Conservation (phyloP, 2,113 vertebrate genomes). For the Strix uralensis region DNA sequence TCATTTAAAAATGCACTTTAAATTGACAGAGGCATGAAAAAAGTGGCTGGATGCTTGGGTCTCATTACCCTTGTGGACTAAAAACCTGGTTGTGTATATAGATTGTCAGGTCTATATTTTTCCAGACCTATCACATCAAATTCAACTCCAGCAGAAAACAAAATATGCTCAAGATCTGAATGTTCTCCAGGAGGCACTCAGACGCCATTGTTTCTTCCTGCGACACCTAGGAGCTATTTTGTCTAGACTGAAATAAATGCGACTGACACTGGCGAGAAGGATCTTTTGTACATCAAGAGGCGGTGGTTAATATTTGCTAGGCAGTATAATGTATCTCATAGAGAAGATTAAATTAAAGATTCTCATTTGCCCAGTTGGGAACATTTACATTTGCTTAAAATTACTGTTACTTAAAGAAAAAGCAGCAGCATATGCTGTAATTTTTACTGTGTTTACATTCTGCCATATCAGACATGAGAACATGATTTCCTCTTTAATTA, state of each 20-base stretch:
- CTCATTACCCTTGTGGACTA: neutral
- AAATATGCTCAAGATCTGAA: neutral
- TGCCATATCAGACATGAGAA: neutral
- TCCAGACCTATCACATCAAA: slow-evolving; percentile 45
- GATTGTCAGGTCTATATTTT: slow-evolving; percentile 53
- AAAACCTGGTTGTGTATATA: slow-evolving; percentile 48
- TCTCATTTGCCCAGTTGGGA: neutral
- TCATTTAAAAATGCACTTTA: slow-evolving; percentile 56
- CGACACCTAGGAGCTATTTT: neutral
- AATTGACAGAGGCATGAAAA: slow-evolving; percentile 58
- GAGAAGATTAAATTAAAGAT: neutral
- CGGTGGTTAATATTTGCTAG: neutral
- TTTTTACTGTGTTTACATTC: neutral
- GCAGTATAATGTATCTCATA: neutral
- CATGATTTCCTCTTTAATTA: neutral
- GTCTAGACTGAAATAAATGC: neutral
- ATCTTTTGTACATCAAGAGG: neutral
- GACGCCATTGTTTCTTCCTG: neutral
- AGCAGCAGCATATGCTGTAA: neutral
- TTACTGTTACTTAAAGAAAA: neutral
- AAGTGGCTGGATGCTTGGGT: slow-evolving; percentile 9
- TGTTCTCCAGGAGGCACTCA: slow-evolving; percentile 34
- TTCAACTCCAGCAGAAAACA: slow-evolving; percentile 10
- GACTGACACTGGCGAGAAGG: neutral
- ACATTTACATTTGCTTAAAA: neutral